Evolutionary conservation across 1,140 invertebrate species (phyloP), one percentile per base, ranked within the genome.

Genomic region (Drosophila nigrodunni): DNA sequence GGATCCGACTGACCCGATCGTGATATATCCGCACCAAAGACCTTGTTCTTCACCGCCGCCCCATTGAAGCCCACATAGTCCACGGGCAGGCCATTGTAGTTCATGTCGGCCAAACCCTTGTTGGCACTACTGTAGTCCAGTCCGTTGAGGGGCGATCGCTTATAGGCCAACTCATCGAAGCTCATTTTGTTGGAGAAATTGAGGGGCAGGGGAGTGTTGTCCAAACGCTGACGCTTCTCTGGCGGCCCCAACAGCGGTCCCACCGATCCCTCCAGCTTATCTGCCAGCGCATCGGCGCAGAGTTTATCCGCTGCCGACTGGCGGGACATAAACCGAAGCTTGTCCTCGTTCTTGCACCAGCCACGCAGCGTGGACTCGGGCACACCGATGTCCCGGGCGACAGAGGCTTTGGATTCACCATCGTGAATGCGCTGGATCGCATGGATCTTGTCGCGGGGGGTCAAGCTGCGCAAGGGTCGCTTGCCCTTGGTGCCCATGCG

Each of bases 321-420:
- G 9, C 94, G 93, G 0, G 95, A 95, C 94, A 96, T 95, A 52
- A 95, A 95, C 1, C 95, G 94, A 1, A 97, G 94, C 80, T 97
- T 97, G 68, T 96, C 94, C 82, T 96, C 96, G 75, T 96, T 96
- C 86, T 97, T 97, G 92, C 96, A 97, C 96, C 96, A 97, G 15
- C 96, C 96, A 0, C 96, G 93, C 1, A 97, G 92, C 0, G 96
- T 97, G 0, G 96, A 97, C 90, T 97, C 96, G 0, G 96, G 96
- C 0, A 97, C 96, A 0, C 96, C 96, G 81, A 97, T 96, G 74
- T 97, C 95, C 0, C 96, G 92, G 0, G 96, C 96, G 0, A 97
- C 96, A 0, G 96, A 96, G 0, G 96, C 96, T 78, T 97, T 97
- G 9, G 95, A 96, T 87, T 97, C 96, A 39, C 96, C 96, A 78